Evolutionary conservation across 2,888 invertebrate genomes (phyloP).

Genomic region (Mimas tiliae): DNA sequence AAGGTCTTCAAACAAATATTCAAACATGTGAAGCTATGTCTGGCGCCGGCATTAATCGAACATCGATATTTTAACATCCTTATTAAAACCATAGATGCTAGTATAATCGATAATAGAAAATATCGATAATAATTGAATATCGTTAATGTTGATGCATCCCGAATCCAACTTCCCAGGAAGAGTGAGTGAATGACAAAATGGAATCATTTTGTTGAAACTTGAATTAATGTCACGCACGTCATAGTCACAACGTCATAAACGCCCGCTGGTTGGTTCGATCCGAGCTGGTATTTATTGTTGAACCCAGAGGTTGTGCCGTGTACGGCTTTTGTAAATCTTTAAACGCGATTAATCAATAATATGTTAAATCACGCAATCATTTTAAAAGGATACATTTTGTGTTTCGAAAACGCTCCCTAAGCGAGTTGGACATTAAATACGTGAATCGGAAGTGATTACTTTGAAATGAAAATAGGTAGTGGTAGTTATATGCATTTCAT

Average conservation of each 20-base stretch:
- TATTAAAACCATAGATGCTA: no score
- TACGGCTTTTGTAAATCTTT: conserved; percentile 26
- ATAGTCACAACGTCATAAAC: conserved; percentile 26
- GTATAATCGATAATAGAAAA: no score
- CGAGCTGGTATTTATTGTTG: conserved; percentile 28
- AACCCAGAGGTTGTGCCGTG: no score
- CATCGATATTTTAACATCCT: no score
- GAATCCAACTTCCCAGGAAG: not conserved
- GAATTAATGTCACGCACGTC: conserved; percentile 22
- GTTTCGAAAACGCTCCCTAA: not conserved
- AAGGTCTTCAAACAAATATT: no score
- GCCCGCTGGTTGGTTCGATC: conserved; percentile 12
- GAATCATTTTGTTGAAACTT: not conserved
- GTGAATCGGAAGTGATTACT: not conserved
- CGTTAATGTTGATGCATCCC: no score
- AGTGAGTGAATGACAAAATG: not conserved
- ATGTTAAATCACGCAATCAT: conserved; percentile 8
- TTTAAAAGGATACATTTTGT: not conserved
- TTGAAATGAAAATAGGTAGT: conserved; percentile 20
- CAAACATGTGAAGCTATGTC: no score
- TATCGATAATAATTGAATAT: no score
- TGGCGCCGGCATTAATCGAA: no score
- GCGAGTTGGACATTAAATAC: conserved; percentile 18
- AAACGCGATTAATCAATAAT: conserved; percentile 24
- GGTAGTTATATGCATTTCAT: conserved; percentile 18